Evolutionary conservation across 2,113 vertebrate genomes (phyloP), one percentile per base, ranked within the genome.

Genomic region (Eulemur rufifrons): DNA sequence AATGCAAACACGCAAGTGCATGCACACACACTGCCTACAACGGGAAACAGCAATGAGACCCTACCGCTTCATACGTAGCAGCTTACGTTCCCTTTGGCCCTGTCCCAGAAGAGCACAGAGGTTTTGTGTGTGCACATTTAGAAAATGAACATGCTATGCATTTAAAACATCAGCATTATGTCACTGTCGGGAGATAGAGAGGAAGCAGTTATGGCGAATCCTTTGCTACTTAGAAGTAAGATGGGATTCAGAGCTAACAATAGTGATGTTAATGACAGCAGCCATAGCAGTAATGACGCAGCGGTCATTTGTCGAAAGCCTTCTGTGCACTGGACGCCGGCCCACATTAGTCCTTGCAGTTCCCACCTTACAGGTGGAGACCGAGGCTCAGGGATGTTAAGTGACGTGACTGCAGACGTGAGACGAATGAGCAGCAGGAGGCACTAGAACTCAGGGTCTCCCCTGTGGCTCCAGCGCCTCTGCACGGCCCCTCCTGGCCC

Each of bases 271-370:
- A 5, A 37, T 17, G 63, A 39, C 0, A 17, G 5, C 10, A 6
- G 20, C 2, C 18, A 21, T 1, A 8, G 20, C 0, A 8, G 1
- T 2, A 4, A 32, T 8, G 39, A 12, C 4, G 1, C 2, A 37
- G 15, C 25, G 1, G 37, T 17, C 17, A 2, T 14, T 5, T 12
- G 9, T 2, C 7, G n/a, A 37, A 5, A 2, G 14, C 2, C 9
- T 6, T 20, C 37, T 4, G 21, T 1, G 29, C 5, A 10, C 45
- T 4, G 0, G n/a, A 52, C 23, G 1, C 1, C 0, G 14, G 0
- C 6, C 86, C 15, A 3, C 4, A 0, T 1, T 12, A 47, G 23
- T 15, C 37, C 10, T 29, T 39, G 2, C 2, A 10, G 13, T 39
- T 69, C 47, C n/a, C 50, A 27, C 8, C 34, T 32, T 1, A 21